Percentiles rank a stretch among this genome's conserved stretches.
phyloP scores from a whole-genome alignment of 2,797 vertebrate species.

The Mastacembelus armatus region DNA sequence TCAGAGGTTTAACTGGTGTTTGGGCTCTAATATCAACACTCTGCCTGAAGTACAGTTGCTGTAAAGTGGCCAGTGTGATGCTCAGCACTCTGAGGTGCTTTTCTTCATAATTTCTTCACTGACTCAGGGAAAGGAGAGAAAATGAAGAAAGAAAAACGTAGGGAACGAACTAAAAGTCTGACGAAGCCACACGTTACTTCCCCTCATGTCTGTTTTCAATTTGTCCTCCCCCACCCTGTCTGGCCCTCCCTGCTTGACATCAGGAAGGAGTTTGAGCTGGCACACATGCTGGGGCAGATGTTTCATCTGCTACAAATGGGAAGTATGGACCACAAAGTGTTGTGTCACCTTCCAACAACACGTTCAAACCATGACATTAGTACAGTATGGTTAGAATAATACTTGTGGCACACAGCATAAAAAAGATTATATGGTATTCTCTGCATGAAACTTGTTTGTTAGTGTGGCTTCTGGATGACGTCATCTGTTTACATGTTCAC shows the following conservation, averaged over 20 bases:
- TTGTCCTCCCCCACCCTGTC: constrained; percentile 71
- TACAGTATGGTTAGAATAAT: not conserved
- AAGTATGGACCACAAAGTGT: constrained; percentile 19
- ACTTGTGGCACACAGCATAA: not conserved
- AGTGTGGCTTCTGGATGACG: constrained; percentile 6
- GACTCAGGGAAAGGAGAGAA: constrained; percentile 43
- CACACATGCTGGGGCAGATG: constrained; percentile 38
- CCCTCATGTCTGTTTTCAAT: constrained; percentile 73
- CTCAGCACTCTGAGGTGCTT: not conserved
- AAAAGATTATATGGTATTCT: constrained; percentile 2
- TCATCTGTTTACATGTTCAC: not conserved
- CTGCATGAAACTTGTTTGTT: constrained; percentile 9
- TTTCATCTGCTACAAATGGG: constrained; percentile 29
- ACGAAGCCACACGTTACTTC: constrained; percentile 70
- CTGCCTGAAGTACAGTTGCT: not conserved
- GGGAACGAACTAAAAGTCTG: constrained; percentile 37
- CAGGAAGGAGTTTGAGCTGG: constrained; percentile 39
- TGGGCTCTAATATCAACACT: constrained; percentile 4
- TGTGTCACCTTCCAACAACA: not conserved
- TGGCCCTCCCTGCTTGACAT: constrained; percentile 60
- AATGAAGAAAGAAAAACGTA: not conserved
- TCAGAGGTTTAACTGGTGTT: not conserved
- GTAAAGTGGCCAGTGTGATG: not conserved
- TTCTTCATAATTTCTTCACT: constrained; percentile 17
- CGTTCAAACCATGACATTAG: no score